Conservation (phyloP, 2,888 invertebrate genomes). For the Chymomyza fuscimana region DNA sequence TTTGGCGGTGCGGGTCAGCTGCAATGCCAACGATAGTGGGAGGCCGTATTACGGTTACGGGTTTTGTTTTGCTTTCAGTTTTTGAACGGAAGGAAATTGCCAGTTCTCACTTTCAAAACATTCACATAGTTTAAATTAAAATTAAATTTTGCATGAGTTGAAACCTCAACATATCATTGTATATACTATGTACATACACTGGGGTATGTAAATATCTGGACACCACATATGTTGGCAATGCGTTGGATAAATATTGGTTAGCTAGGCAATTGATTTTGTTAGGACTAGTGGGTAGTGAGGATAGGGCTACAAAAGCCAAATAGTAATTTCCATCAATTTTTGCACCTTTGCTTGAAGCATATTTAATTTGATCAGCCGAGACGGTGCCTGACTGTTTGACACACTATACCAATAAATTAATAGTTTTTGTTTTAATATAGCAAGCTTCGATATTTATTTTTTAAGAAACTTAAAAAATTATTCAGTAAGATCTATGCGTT, state of each 20-base stretch:
- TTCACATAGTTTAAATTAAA: constrained; percentile 62
- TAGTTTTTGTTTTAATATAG: too few species aligned
- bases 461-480: too few species aligned
- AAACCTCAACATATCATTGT: constrained; percentile 1
- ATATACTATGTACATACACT: background rate
- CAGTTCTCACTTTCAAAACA: constrained; percentile 60
- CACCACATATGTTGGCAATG: background rate
- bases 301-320: background rate
- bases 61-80: constrained; percentile 35
- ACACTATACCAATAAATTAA: too few species aligned
- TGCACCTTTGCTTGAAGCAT: too few species aligned
- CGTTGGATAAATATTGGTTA: constrained; percentile 34
- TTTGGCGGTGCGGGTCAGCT: background rate
- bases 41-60: background rate
- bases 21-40: background rate
- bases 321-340: background rate
- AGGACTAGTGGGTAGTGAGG: constrained; percentile 8
- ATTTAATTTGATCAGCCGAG: too few species aligned
- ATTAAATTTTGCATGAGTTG: constrained; percentile 66
- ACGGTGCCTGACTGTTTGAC: too few species aligned
- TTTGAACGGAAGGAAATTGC: constrained; percentile 52
- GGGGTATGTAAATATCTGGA: background rate
- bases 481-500: too few species aligned
- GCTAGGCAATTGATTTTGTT: constrained; percentile 62
- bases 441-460: too few species aligned